A percentile compares a stretch with the other conserved stretches of the same genome.
Evolutionary conservation across 2,888 invertebrate species (phyloP).

Genomic region (Nephrotoma flavescens): DNA sequence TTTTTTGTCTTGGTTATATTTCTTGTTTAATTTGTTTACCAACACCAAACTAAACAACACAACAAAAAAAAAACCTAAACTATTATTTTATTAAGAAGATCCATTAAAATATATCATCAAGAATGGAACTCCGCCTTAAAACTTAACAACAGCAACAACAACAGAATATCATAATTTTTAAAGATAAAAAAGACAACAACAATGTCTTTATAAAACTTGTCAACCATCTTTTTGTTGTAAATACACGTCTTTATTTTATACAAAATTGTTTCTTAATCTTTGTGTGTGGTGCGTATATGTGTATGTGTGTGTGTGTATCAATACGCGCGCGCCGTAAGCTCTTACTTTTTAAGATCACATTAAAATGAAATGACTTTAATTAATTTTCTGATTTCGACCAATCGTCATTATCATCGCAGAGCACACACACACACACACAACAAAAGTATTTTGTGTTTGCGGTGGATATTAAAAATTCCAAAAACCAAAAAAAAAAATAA

Average conservation of each 20-base stretch:
- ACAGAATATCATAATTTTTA: background rate
- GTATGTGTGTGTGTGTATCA: background rate
- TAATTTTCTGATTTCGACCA: slow-evolving; percentile 1
- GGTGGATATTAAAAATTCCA: background rate
- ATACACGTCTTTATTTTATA: background rate
- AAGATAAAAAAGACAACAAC: background rate
- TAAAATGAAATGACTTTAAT: background rate
- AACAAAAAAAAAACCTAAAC: background rate
- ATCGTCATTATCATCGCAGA: background rate
- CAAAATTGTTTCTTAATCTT: background rate
- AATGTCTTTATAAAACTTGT: background rate
- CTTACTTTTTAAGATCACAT: background rate
- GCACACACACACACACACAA: background rate
- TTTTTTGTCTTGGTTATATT: background rate
- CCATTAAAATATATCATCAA: background rate
- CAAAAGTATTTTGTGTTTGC: background rate
- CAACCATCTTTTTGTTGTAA: slow-evolving; percentile 2
- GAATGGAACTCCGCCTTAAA: slow-evolving; percentile 3
- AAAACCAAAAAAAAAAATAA: background rate
- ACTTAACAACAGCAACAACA: background rate
- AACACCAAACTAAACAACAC: background rate
- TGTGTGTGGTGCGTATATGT: background rate
- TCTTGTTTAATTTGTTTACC: background rate
- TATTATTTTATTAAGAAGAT: background rate
- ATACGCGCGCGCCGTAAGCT: background rate